Base-by-base conservation (phyloP, 2,888 invertebrate species). In the Tipula confusa region DNA sequence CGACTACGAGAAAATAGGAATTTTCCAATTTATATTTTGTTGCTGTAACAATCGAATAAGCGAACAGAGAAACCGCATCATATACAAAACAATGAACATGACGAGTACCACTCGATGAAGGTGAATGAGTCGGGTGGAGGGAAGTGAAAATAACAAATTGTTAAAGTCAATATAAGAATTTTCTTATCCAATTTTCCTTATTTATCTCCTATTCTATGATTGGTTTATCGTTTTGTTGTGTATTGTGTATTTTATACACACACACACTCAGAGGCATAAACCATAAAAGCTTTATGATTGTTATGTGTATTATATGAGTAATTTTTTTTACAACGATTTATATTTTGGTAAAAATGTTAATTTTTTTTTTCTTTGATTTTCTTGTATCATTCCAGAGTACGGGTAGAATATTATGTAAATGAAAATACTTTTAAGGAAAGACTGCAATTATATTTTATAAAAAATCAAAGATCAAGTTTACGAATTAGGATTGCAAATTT, bases 321-420 rank as follows among this genome's bases (percentile, higher is more conserved):
- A 64, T 48, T 80, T 80, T 29, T 33, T n/a, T n/a, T n/a, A n/a
- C n/a, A 64, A 29, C n/a, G 84, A 83, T 83, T 85, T 84, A 83
- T 84, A 83, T 84, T 85, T 88, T 83, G 83, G 81, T 24, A 64
- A 43, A 6, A 43, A 64, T 64, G 11, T 64, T 64, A 64, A 64
- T 29, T 29, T 80, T 80, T 29, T 29, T 31, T 80, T 87, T 64
- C 2, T 24, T 64, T 33, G 6, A 7, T 33, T 9, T 64, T 64
- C 64, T 64, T 64, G 24, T 64, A 64, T 24, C 64, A 64, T 96
- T 95, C 81, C 95, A 99, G 98, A 93, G 98, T 99, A 87, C 96
- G 98, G 87, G 98, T 99, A 90, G 98, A 99, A 91, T 99, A 98
- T 91, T 99, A 98, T 91, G 98, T 98, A 89, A 98, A 98, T 92